Conservation (phyloP, 1,140 invertebrate species). For the Metopolophium dirhodum region DNA sequence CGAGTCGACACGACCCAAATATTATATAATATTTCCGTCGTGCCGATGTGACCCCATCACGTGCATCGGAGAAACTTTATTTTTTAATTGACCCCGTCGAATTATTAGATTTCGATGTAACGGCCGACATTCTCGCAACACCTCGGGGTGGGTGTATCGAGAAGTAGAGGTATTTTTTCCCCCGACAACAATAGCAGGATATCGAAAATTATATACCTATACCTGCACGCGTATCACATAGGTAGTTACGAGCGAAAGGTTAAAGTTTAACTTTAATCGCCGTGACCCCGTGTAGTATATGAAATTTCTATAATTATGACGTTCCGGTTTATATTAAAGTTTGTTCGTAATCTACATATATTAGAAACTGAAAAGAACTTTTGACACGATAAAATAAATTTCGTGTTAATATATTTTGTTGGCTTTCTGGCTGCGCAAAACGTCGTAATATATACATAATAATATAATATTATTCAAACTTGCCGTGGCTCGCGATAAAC, state of each 20-base stretch:
- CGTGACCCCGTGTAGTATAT: not conserved
- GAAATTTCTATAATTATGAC: constrained; percentile 30
- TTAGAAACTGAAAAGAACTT: constrained; percentile 47
- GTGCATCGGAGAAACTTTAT: not conserved
- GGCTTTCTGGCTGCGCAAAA: not conserved
- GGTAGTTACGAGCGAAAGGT: not conserved
- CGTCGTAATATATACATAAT: not conserved
- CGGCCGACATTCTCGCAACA: not conserved
- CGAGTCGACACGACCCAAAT: not conserved
- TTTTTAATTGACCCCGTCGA: not conserved
- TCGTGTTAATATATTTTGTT: not conserved
- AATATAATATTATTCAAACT: constrained; percentile 1
- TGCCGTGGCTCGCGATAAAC: not conserved
- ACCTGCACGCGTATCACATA: not conserved
- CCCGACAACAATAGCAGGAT: not conserved
- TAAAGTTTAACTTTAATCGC: constrained; percentile 13
- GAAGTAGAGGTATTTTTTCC: not conserved
- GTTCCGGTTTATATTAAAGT: constrained; percentile 21
- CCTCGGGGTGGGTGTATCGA: not conserved
- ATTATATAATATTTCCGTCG: constrained; percentile 11
- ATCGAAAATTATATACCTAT: not conserved
- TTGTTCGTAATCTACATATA: constrained; percentile 39
- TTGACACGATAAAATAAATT: constrained; percentile 45
- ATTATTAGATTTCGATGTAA: not conserved
- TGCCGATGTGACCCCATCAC: not conserved